phyloP scores from a whole-genome alignment of 2,888 invertebrate genomes.

The Meghimatium bilineatum region DNA sequence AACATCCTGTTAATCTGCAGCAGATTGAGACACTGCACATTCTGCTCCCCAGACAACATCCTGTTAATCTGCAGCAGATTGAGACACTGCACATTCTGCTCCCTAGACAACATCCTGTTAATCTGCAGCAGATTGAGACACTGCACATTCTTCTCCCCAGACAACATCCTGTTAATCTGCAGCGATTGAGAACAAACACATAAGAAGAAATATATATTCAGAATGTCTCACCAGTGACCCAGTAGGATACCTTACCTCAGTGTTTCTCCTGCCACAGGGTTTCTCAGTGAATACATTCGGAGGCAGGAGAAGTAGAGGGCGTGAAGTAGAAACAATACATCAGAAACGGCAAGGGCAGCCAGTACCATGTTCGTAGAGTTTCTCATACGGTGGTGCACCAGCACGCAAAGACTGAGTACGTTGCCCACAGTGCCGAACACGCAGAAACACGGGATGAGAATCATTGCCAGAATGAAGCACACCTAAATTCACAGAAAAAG shows the following conservation, averaged over 20 bases:
- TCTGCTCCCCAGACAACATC: too few species aligned
- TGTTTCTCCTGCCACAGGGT: slow-evolving; percentile 57
- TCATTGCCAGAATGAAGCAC: slow-evolving; percentile 58
- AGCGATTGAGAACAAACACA: too few species aligned
- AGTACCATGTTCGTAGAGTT: slow-evolving; percentile 65
- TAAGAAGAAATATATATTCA: too few species aligned
- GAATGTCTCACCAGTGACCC: too few species aligned
- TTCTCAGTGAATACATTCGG: slow-evolving; percentile 57
- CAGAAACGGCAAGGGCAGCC: slow-evolving; percentile 66
- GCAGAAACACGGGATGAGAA: slow-evolving; percentile 61
- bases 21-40: too few species aligned
- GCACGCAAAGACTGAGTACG: slow-evolving; percentile 63
- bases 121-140: too few species aligned
- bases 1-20: too few species aligned
- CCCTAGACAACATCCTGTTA: too few species aligned
- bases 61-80: too few species aligned
- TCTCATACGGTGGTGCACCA: slow-evolving; percentile 65
- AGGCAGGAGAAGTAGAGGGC: slow-evolving; percentile 62
- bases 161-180: too few species aligned
- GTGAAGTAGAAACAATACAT: slow-evolving; percentile 65
- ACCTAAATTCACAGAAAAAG: slow-evolving; percentile 50
- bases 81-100: too few species aligned
- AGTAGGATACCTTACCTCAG: slow-evolving; percentile 36
- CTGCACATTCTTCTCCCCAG: too few species aligned
- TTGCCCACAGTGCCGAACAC: slow-evolving; percentile 67